Conservation (phyloP, 2,797 vertebrate genomes). For the Mallotus villosus region DNA sequence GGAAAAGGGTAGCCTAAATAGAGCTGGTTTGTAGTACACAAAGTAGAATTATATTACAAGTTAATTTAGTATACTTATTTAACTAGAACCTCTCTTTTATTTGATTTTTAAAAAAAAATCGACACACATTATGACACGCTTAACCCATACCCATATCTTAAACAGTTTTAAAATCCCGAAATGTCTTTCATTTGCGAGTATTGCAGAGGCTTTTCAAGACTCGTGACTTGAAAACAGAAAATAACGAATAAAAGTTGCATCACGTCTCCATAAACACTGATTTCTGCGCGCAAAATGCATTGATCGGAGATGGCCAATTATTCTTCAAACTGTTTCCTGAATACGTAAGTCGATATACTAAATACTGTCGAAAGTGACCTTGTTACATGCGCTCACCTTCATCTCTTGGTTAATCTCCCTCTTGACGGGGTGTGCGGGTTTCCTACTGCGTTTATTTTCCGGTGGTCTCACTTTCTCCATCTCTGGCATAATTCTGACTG, state of each 20-base stretch:
- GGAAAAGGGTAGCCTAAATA: slow-evolving; percentile 34
- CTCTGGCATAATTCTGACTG: slow-evolving; percentile 94
- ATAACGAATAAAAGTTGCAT: background rate
- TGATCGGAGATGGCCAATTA: no score
- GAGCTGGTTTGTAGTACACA: background rate
- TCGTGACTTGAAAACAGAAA: no score
- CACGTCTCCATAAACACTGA: slow-evolving; percentile 27
- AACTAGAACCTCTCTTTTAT: no score
- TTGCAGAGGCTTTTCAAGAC: no score
- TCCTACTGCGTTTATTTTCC: slow-evolving; percentile 97
- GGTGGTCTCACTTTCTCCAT: slow-evolving; percentile 97
- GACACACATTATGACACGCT: no score
- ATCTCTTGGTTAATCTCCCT: slow-evolving; percentile 96
- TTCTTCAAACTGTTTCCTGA: no score
- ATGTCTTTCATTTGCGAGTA: no score
- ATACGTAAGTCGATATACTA: no score
- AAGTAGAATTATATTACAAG: slow-evolving; percentile 2
- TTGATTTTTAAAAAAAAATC: no score
- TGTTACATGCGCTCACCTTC: slow-evolving; percentile 81
- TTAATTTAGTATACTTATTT: no score
- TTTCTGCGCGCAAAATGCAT: slow-evolving; percentile 43
- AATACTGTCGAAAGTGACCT: background rate
- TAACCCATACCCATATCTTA: no score
- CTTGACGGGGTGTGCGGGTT: slow-evolving; percentile 94
- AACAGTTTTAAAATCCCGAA: no score